These are phyloP conservation scores for Heliconius melpomene DNA, from an alignment of 1,140 invertebrate species.

Conservation along the genomic window DNA sequence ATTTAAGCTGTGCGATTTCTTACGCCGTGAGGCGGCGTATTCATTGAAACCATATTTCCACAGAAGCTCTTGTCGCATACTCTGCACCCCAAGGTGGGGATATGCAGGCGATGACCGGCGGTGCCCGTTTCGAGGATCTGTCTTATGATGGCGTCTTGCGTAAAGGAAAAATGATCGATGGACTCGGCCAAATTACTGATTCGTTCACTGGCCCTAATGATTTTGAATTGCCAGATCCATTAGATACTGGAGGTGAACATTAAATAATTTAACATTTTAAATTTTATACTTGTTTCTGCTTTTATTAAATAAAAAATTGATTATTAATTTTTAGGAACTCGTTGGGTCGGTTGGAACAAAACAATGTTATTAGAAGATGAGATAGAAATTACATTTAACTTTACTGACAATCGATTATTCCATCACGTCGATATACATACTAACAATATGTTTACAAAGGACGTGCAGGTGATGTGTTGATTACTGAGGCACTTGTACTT, in stretches of 20 bases:
- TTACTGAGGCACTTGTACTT: not conserved
- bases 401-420: slow-evolving; percentile 89
- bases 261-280: not conserved
- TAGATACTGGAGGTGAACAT: slow-evolving; percentile 77
- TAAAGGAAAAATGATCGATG: slow-evolving; percentile 84
- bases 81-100: slow-evolving; percentile 87
- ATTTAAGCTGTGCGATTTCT: slow-evolving; percentile 42
- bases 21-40: slow-evolving; percentile 59
- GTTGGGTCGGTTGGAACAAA: slow-evolving; percentile 96
- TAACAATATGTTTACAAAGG: slow-evolving; percentile 87
- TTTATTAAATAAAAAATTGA: not conserved
- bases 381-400: slow-evolving; percentile 90
- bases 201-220: slow-evolving; percentile 82
- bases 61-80: slow-evolving; percentile 90
- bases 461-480: slow-evolving; percentile 84
- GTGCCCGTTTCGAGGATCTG: slow-evolving; percentile 91
- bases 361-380: slow-evolving; percentile 78
- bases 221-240: slow-evolving; percentile 79
- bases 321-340: slow-evolving; percentile 82
- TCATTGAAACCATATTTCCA: slow-evolving; percentile 54
- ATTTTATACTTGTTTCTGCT: not conserved
- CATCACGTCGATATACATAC: slow-evolving; percentile 88
- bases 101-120: slow-evolving; percentile 89
- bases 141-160: slow-evolving; percentile 92
- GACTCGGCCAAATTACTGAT: slow-evolving; percentile 94